Evolutionary conservation across 2,797 vertebrate species (phyloP).

Genomic region (Hypotaenidia philippensis): DNA sequence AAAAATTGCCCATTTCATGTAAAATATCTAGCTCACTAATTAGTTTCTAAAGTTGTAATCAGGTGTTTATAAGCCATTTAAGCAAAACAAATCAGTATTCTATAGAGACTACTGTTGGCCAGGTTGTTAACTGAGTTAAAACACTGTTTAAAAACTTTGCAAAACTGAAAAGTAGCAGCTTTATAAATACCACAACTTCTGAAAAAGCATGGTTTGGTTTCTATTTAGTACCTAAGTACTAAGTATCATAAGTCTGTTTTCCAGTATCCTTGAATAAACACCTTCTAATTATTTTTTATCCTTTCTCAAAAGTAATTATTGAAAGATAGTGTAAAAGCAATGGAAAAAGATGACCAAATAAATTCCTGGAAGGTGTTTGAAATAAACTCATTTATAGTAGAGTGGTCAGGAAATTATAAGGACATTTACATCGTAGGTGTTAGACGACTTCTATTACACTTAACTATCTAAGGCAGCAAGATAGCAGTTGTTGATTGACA

Average conservation of each 20-base stretch:
- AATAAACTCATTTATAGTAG: not conserved
- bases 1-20: not conserved
- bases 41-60: constrained; percentile 51
- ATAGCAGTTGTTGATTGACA: not conserved
- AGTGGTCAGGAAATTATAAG: not conserved
- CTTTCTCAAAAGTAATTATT: not conserved
- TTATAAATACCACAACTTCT: not conserved
- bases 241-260: not conserved
- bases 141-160: not conserved
- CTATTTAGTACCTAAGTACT: not conserved
- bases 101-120: not conserved
- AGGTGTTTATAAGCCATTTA: constrained; percentile 56
- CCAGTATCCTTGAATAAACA: not conserved
- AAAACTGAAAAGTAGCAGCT: not conserved
- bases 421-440: not conserved
- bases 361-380: not conserved
- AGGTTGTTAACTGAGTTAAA: not conserved
- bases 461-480: not conserved
- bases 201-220: not conserved
- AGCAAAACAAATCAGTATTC: constrained; percentile 50
- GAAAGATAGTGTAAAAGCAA: not conserved
- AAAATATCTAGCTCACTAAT: constrained; percentile 44
- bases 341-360: not conserved
- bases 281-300: not conserved
- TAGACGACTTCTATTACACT: not conserved